Base-by-base conservation (phyloP, 2,797 vertebrate genomes). In the Enteromius paludinosus region DNA sequence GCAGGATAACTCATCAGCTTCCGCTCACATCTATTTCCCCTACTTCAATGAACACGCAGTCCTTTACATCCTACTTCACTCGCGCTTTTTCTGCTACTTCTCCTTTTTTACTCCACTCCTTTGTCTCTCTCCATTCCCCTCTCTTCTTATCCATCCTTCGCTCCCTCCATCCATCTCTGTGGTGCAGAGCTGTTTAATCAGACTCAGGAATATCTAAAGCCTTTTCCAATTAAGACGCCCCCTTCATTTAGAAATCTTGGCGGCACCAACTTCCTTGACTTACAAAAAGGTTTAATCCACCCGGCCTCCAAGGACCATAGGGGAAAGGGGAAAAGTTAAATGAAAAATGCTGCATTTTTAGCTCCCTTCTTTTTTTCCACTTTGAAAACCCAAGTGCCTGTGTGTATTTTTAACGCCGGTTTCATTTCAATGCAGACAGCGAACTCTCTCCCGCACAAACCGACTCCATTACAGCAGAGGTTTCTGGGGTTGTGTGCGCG, bases 221-320 rank as follows among this genome's bases (percentile, higher is more conserved):
- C 91, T 91, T 93, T 94, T 94, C 92, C 92, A 93, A 94, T 94
- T 94, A 94, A 92, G 78, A 88, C 84, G 86, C 90, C 68, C 85
- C 79, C 76, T 83, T 86, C 72, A 54, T 87, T 87, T 87, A 80
- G 76, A 79, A 81, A 87, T 83, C 47, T 83, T 86, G 82, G 76
- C 79, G 47, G 68, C 68, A 52, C 70, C 79, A 84, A 84, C 62
- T 87, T 76, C n/a, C 59, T 64, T 76, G 70, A 82, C 86, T 86
- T 82, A 79, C 76, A 83, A 87, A 83, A 85, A 73, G 75, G 79
- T 84, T 85, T 86, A 87, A 88, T 86, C 86, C 77, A 54, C 52
- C 17, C 18, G 52, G 78, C 79, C 84, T 84, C 78, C 11, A 73
- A 83, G 75, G 83, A 72, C 69, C 43, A 85, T 83, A 86, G 86